Evolutionary conservation across 2,888 invertebrate species (phyloP), one percentile per base, ranked within the genome.

Genomic region (Epinotia ramella): DNA sequence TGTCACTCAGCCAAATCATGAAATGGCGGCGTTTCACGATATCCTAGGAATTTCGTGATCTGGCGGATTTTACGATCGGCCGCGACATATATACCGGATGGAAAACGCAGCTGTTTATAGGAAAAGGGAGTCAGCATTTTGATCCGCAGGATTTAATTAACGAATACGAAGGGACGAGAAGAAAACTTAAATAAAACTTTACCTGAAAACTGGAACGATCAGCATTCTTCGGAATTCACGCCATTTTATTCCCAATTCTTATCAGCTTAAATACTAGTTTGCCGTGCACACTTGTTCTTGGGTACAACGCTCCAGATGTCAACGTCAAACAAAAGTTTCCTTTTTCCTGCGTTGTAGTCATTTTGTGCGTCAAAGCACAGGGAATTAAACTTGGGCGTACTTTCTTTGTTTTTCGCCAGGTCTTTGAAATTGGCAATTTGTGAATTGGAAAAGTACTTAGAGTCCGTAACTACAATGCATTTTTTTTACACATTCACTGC

Each of bases 101-200:
- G 20, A 67, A 67, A 67, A 57, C 40, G 57, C 18, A 3, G 9
- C 33, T 33, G 40, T 57, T 9, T 20, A 57, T 6, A 7, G 46
- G 16, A 40, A 67, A 56, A 33, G 62, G 33, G n/a, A 33, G 33
- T n/a, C 13, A n/a, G 33, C 18, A 73, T 60, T 67, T 63, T 44
- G 13, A 67, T 67, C 67, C 24, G 24, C 44, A 24, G 28, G 53
- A 60, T 73, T 73, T 73, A 73, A 73, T 73, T 56, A 62, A 53
- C 18, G 67, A 46, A 9, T 53, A 53, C 63, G 28, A 63, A 71
- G 33, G 49, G 53, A 60, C 53, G 24, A 33, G 33, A 60, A 67
- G n/a, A 13, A 3, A 73, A 67, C 40, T 68, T 62, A 68, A 73
- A 73, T 73, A 73, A 73, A 73, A 73, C 65, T 53, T 53, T 53